Evolutionary conservation across 2,888 invertebrate genomes (phyloP).

Genomic region (Drosophila mayaguana): DNA sequence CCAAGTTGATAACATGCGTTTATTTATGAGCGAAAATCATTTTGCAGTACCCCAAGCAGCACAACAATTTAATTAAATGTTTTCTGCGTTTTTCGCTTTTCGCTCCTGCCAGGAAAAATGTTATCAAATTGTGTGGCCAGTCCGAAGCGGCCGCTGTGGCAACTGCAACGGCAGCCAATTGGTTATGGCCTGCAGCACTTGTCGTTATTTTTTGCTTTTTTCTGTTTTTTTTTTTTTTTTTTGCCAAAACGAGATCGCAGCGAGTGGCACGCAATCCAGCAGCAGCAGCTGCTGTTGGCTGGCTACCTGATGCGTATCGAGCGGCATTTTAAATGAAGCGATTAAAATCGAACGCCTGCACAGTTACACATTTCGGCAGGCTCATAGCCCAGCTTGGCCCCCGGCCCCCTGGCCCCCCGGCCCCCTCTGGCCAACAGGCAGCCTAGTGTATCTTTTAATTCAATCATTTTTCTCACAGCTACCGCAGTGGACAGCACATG

Average conservation of each 20-base stretch:
- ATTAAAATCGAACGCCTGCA: constrained; percentile 80
- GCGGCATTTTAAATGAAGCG: constrained; percentile 83
- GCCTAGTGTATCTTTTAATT: constrained; percentile 64
- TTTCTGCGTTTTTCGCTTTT: constrained; percentile 27
- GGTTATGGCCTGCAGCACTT: constrained; percentile 67
- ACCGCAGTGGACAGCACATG: constrained; percentile 43
- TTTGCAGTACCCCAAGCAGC: constrained; percentile 20
- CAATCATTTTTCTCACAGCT: constrained; percentile 78
- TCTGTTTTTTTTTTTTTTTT: constrained; percentile 23
- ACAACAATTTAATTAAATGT: constrained; percentile 76
- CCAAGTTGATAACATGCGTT: constrained; percentile 34
- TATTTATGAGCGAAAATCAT: constrained; percentile 20
- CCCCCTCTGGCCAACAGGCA: constrained; percentile 12
- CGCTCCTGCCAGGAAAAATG: constrained; percentile 56
- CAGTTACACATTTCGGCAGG: constrained; percentile 69
- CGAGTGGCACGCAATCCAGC: constrained; percentile 75
- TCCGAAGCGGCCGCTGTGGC: constrained; percentile 30
- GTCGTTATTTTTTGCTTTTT: constrained; percentile 1
- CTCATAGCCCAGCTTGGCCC: constrained; percentile 9
- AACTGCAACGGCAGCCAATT: constrained; percentile 47
- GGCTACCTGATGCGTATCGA: constrained; percentile 76
- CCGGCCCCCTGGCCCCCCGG: background rate
- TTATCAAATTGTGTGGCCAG: constrained; percentile 58
- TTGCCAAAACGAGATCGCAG: constrained; percentile 76
- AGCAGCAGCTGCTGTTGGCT: constrained; percentile 21